Conservation (phyloP, 1,140 invertebrate species). For the Pentalonia nigronervosa region DNA sequence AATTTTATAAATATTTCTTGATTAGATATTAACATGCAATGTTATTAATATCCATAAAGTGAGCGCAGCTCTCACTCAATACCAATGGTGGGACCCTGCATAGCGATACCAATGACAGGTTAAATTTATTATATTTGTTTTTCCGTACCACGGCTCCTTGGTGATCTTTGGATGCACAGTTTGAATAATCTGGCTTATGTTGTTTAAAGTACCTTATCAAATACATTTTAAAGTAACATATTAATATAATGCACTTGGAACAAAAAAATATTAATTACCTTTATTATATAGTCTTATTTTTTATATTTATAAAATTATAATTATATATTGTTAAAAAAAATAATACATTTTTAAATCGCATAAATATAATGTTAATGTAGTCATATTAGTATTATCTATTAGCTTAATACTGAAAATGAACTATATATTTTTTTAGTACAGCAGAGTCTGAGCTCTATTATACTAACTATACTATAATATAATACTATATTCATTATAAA, state of each 20-base stretch:
- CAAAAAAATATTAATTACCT: no score
- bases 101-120: no score
- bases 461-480: background rate
- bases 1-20: no score
- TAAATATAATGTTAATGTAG: background rate
- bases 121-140: background rate
- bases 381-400: background rate
- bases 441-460: background rate
- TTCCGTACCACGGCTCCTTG: background rate
- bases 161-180: background rate
- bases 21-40: no score
- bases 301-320: background rate
- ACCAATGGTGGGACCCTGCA: no score
- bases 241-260: background rate
- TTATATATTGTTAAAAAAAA: background rate
- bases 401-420: background rate
- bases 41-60: no score
- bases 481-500: background rate
- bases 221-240: background rate
- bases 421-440: background rate
- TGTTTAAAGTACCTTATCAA: background rate
- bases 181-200: background rate
- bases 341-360: background rate
- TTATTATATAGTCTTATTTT: no score
- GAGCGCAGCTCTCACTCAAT: no score